Conservation (phyloP, 2,113 vertebrate genomes). For the Athene noctua region DNA sequence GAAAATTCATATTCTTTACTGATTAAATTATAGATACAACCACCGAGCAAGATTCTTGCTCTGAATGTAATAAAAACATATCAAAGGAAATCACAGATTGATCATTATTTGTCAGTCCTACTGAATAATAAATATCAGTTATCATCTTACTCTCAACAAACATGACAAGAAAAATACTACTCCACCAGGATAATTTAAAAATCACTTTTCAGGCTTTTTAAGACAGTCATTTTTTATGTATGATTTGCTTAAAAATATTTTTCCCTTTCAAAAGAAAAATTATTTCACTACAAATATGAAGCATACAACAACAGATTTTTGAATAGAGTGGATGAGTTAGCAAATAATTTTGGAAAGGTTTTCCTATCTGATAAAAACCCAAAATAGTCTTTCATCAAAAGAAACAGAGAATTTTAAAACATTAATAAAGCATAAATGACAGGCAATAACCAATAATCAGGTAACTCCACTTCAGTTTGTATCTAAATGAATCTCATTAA, state of each 20-base stretch:
- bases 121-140: constrained; percentile 1
- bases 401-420: background rate
- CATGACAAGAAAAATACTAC: constrained; percentile 27
- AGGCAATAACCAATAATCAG: background rate
- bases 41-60: background rate
- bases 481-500: background rate
- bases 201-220: background rate
- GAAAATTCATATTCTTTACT: constrained; percentile 9
- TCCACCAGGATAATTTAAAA: background rate
- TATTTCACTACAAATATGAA: background rate
- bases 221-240: background rate
- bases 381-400: background rate
- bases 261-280: background rate
- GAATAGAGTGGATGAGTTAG: background rate
- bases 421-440: background rate
- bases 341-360: background rate
- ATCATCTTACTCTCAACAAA: background rate
- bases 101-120: background rate
- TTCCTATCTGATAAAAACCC: background rate
- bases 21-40: constrained; percentile 23
- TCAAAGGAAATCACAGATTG: background rate
- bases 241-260: background rate
- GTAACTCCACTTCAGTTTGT: background rate
- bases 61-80: constrained; percentile 3
- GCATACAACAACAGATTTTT: background rate